phyloP scores from a whole-genome alignment of 2,113 vertebrate genomes.

The Gulo gulo region DNA sequence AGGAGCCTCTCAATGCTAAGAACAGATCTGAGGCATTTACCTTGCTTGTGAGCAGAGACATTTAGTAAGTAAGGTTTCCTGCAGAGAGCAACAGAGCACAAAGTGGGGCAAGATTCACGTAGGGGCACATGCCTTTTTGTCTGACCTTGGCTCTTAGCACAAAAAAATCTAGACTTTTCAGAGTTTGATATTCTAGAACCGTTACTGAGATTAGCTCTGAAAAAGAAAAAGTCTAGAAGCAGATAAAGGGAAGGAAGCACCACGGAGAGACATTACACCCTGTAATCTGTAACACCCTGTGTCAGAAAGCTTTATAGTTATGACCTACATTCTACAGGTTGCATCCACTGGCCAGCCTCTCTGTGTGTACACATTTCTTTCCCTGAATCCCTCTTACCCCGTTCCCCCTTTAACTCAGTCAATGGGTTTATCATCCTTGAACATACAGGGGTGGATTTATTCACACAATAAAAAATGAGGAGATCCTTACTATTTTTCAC shows the following conservation, averaged over 20 bases:
- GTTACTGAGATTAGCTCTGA: not conserved
- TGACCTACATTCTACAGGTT: not conserved
- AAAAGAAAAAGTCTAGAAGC: not conserved
- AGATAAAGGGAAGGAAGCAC: not conserved
- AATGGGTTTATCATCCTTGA: not conserved
- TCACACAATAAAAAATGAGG: not conserved
- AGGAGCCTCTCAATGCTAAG: conserved; percentile 25
- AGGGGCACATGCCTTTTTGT: not conserved
- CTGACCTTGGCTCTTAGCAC: conserved; percentile 4
- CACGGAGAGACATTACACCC: not conserved
- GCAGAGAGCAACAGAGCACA: not conserved
- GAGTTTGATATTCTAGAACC: conserved; percentile 7
- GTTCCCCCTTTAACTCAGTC: not conserved
- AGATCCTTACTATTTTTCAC: not conserved
- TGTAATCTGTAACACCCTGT: not conserved
- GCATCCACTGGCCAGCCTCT: not conserved
- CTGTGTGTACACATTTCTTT: not conserved
- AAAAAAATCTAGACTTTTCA: conserved; percentile 25
- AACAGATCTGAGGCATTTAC: conserved; percentile 38
- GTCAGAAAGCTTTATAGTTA: not conserved
- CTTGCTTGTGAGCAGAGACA: not conserved
- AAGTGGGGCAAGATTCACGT: not conserved
- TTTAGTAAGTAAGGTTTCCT: conserved; percentile 39
- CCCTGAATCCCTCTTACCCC: not conserved
- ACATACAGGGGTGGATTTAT: not conserved